Evolutionary conservation across 1,140 invertebrate genomes (phyloP).

Genomic region (Cydia fagiglandana): DNA sequence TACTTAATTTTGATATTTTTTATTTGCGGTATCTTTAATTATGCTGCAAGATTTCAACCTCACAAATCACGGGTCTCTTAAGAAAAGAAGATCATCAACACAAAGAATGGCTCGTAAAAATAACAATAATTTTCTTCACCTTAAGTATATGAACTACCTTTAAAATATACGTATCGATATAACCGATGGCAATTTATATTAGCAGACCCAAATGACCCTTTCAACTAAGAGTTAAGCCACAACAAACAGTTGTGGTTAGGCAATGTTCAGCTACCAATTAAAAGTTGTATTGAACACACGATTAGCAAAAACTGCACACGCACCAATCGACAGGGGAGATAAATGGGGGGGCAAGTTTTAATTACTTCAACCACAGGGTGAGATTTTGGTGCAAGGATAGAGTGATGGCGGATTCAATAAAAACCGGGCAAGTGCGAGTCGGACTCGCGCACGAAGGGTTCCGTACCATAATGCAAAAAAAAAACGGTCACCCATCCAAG

Average conservation of each 20-base stretch:
- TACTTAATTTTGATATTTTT: too few relatives aligned
- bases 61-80: too few relatives aligned
- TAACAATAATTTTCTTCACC: too few relatives aligned
- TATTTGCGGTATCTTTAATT: too few relatives aligned
- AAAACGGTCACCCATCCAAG: too few relatives aligned
- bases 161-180: background rate
- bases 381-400: background rate
- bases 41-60: too few relatives aligned
- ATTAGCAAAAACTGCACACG: slow-evolving; percentile 32
- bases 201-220: background rate
- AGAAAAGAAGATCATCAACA: too few relatives aligned
- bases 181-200: background rate
- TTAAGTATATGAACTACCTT: background rate
- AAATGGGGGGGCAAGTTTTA: slow-evolving; percentile 30
- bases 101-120: too few relatives aligned
- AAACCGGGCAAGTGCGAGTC: too few relatives aligned
- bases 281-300: slow-evolving; percentile 32
- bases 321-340: slow-evolving; percentile 30
- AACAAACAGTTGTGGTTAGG: slow-evolving; percentile 10
- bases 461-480: too few relatives aligned
- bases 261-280: slow-evolving; percentile 23
- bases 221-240: background rate
- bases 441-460: too few relatives aligned
- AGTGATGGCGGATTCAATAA: background rate
- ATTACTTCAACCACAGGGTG: slow-evolving; percentile 25